These are phyloP conservation scores for Trinorchestia longiramus DNA, from an alignment of 1,140 invertebrate genomes.

Conservation along the genomic window DNA sequence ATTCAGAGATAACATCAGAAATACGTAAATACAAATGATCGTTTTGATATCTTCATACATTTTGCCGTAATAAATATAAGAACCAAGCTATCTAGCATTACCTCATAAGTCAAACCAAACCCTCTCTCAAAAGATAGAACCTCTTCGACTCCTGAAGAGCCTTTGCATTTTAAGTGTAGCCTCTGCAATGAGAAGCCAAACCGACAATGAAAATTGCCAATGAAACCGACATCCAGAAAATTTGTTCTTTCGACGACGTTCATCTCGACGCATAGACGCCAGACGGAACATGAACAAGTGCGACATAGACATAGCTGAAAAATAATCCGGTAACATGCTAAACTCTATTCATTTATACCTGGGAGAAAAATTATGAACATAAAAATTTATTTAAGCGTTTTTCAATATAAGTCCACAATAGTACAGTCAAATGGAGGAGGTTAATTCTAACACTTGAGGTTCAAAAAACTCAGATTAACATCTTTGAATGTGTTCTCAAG, in stretches of 20 bases:
- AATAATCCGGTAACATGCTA: neutral
- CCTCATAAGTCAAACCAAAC: too few relatives aligned
- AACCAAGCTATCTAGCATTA: too few relatives aligned
- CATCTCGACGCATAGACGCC: conserved; percentile 86
- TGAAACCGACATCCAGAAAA: conserved; percentile 64
- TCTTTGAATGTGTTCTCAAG: neutral
- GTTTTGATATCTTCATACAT: too few relatives aligned
- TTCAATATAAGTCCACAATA: neutral
- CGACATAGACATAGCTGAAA: conserved; percentile 77
- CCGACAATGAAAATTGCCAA: conserved; percentile 80
- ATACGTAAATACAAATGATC: too few relatives aligned
- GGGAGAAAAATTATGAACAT: too few relatives aligned
- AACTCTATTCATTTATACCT: neutral
- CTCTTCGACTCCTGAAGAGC: neutral
- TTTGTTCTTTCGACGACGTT: conserved; percentile 76
- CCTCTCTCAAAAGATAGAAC: neutral
- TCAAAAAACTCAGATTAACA: neutral
- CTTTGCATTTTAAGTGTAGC: neutral
- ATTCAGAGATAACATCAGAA: too few relatives aligned
- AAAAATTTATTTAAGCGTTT: neutral
- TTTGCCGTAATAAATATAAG: too few relatives aligned
- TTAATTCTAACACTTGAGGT: neutral
- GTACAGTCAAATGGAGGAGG: neutral
- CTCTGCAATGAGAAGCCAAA: conserved; percentile 34
- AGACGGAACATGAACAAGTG: conserved; percentile 92